phyloP scores from a whole-genome alignment of 2,113 vertebrate species.

The Misgurnus anguillicaudatus region DNA sequence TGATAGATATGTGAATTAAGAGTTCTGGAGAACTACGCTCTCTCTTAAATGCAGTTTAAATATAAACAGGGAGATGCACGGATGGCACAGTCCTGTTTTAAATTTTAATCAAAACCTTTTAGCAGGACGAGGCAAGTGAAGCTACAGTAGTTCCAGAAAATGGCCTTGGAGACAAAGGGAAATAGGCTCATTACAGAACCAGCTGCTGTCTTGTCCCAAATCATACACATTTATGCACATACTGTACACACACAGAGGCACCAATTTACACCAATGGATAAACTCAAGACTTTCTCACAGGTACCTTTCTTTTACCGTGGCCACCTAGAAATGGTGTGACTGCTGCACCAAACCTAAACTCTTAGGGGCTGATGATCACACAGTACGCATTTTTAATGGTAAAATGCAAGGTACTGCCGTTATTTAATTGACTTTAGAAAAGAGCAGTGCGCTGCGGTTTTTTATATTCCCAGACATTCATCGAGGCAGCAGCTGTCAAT shows the following conservation, averaged over 20 bases:
- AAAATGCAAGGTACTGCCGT: too few species aligned
- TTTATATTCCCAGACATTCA: too few species aligned
- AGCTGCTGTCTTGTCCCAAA: neutral
- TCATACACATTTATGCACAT: slow-evolving; percentile 11
- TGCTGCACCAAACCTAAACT: neutral
- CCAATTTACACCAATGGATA: slow-evolving; percentile 38
- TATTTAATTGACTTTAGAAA: too few species aligned
- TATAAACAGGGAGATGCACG: slow-evolving; percentile 31
- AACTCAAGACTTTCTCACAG: slow-evolving; percentile 12
- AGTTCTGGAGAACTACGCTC: neutral
- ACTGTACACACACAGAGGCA: slow-evolving; percentile 21
- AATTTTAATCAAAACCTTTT: slow-evolving; percentile 56
- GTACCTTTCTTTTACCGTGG: neutral
- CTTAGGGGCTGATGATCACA: too few species aligned
- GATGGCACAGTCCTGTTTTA: slow-evolving; percentile 34
- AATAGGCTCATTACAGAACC: slow-evolving; percentile 30
- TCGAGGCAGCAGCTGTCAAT: too few species aligned
- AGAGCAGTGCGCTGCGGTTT: too few species aligned
- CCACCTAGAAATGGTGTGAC: neutral
- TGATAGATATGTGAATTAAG: slow-evolving; percentile 31
- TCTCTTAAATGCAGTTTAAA: slow-evolving; percentile 39
- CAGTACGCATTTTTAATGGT: too few species aligned
- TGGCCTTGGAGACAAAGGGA: slow-evolving; percentile 45
- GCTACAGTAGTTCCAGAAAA: slow-evolving; percentile 26
- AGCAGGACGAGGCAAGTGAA: slow-evolving; percentile 41